Conservation (phyloP, 2,113 vertebrate species). For the Rhea americana region DNA sequence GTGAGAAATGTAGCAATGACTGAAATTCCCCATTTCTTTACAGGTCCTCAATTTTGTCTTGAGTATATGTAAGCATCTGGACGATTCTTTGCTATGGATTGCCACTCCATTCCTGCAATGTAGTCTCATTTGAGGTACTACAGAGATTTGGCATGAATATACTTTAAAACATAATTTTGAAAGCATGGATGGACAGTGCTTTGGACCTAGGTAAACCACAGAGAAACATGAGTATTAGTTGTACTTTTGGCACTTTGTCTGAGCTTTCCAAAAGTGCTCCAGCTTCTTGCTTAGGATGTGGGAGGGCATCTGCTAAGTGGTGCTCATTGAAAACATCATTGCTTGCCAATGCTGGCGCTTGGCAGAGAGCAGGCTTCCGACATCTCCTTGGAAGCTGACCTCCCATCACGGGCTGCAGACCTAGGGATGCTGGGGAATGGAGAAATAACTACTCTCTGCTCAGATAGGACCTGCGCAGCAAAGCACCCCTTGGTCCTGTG, state of each 20-base stretch:
- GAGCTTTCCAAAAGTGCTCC: neutral
- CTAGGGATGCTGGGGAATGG: neutral
- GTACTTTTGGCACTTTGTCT: neutral
- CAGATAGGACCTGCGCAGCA: no score
- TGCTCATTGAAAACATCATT: neutral
- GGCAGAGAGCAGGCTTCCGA: neutral
- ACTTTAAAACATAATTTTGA: neutral
- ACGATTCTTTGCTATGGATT: neutral
- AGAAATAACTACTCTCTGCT: neutral
- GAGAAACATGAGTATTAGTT: neutral
- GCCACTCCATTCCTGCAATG: rapidly evolving
- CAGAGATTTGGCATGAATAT: neutral
- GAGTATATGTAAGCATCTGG: neutral
- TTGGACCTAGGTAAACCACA: neutral
- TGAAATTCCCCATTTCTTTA: neutral
- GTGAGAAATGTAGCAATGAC: neutral
- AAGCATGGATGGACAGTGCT: neutral
- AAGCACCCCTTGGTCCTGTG: neutral
- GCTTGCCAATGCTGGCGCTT: neutral
- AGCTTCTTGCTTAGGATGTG: neutral
- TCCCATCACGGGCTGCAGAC: neutral
- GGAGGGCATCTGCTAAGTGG: neutral
- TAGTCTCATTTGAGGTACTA: neutral
- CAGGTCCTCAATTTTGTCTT: neutral
- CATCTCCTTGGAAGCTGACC: neutral